Evolutionary conservation across 92 coral and sea anemone species (phyloP), one percentile per base, ranked within the genome.

Genomic region (Porites lobata): DNA sequence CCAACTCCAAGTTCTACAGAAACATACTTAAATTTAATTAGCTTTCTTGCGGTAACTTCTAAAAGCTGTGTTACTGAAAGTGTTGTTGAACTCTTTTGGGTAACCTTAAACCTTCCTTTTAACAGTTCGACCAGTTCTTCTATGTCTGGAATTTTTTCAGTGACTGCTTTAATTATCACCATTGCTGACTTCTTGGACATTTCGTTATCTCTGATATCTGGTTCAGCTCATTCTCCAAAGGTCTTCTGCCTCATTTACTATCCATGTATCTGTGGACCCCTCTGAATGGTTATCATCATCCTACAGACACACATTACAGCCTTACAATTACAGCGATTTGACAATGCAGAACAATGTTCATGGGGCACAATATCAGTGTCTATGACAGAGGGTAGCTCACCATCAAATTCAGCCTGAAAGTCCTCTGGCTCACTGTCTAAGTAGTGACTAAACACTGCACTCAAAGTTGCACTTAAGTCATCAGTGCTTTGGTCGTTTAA

Each of bases 31-130:
- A 53, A 58, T n/a, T n/a, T 20, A 9, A 75, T 75, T 47, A 75
- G 79, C 79, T 75, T 75, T 52, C 79, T 75, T 21, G 79, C 79
- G 54, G 79, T 54, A 73, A 73, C 63, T 14, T 73, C 61, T 52
- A 73, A 9, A 50, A 73, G 50, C 61, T 73, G 62, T 73, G 59
- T 17, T 52, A 24, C 78, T 18, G 78, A 32, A 56, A 72, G 76
- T 72, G 76, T 9, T 72, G 76, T 43, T 17, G 50, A 56, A 56
- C 56, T 72, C 76, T 72, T 72, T 59, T 7, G 50, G 56, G 15
- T 59, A 50, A 52, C 78, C 18, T 47, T 12, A 13, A 67, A 67
- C 50, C 13, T 67, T 22, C 47, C 72, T 22, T 22, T 69, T 51
- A 69, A 69, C 75, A 69, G 12, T 38, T 69, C 38, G 13, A 69